Evolutionary conservation across 2,797 vertebrate species (phyloP), one percentile per base, ranked within the genome.

Genomic region (Pipistrellus pipistrellus): DNA sequence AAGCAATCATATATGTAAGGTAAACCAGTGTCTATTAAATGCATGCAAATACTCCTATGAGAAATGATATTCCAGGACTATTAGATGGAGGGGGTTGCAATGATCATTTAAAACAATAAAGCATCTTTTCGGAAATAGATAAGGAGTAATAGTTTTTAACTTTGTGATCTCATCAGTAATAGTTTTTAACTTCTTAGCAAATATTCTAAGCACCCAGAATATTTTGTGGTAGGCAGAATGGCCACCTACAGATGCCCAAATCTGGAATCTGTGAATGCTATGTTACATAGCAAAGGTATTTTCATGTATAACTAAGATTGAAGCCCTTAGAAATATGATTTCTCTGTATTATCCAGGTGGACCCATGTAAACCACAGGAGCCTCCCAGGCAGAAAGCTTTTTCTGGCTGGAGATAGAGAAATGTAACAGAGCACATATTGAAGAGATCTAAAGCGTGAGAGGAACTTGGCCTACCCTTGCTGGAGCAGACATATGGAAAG

Each of bases 301-400:
- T 76, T 51, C 59, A 90, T 46, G 12, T 75, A 9, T 53, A 94
- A 83, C 80, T 81, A 85, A 71, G 20, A 14, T 72, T 93, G 53
- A 66, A 7, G 17, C 2, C 7, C 30, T 83, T 68, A 64, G 62
- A 88, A 80, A 71, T 76, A 38, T 20, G 13, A n/a, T 64, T 82
- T 53, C 20, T 77, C 38, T 91, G n/a, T 59, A 59, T 86, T 80
- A 48, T n/a, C 78, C n/a, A 90, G 35, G 41, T 72, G 32, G 25
- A 20, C 18, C 51, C 75, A 17, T 73, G 23, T 62, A 57, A 88
- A 53, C n/a, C 11, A n/a, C 12, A n/a, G 3, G 30, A 93, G 21
- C 4, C 69, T 71, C 35, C 23, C 23, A 88, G 53, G 23, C 18
- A 90, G 41, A 82, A 51, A 53, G 32, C 1, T 46, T 48, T 76